These are phyloP conservation scores for Campylorhamphus procurvoides DNA, from an alignment of 2,113 vertebrate species.

Conservation along the genomic window DNA sequence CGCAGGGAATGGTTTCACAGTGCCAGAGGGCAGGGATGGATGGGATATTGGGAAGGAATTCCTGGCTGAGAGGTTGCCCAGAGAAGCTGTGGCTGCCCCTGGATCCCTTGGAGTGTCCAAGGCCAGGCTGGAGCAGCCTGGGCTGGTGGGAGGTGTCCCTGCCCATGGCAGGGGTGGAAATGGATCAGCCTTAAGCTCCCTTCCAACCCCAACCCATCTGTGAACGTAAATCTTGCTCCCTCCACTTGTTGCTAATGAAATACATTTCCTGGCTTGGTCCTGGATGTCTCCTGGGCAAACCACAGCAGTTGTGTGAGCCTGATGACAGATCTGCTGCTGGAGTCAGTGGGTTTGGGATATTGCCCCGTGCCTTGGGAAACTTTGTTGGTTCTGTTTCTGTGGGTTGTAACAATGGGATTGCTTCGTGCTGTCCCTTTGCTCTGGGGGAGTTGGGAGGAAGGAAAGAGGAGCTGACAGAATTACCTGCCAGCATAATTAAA, in stretches of 20 bases:
- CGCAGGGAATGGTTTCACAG: background rate
- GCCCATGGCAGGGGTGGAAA: rapidly evolving
- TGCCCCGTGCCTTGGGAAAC: background rate
- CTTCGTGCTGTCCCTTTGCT: background rate
- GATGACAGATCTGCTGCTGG: background rate
- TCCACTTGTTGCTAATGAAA: background rate
- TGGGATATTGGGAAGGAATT: background rate
- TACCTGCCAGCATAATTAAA: constrained; percentile 37
- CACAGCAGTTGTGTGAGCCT: background rate
- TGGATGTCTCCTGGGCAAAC: background rate
- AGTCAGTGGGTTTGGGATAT: background rate
- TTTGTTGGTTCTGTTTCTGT: background rate
- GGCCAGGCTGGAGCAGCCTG: background rate
- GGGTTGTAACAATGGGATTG: background rate
- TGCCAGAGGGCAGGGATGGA: background rate
- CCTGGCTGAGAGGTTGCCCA: background rate
- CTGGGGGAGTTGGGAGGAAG: background rate
- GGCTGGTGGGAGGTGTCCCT: background rate
- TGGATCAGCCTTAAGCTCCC: background rate
- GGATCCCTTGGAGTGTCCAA: background rate
- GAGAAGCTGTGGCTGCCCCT: background rate
- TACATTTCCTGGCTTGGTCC: background rate
- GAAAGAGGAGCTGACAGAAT: background rate
- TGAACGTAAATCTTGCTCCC: background rate
- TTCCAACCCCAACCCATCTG: background rate